A percentile compares a stretch with the other conserved stretches of the same genome.
Evolutionary conservation across 1,140 invertebrate genomes (phyloP).

Genomic region (Pseudomyrmex gracilis): DNA sequence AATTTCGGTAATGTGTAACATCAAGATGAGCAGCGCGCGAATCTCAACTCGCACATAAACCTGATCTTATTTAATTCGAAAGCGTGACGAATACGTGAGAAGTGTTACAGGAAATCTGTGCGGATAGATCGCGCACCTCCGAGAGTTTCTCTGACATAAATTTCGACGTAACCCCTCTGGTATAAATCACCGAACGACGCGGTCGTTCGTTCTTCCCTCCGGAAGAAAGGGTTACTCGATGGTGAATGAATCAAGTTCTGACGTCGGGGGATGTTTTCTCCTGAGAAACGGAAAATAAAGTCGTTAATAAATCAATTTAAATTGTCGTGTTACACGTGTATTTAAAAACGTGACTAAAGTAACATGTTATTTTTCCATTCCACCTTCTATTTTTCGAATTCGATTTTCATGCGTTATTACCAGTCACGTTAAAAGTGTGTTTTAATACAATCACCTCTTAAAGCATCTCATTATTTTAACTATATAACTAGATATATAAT

Average conservation of each 20-base stretch:
- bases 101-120: slow-evolving; percentile 13
- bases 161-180: slow-evolving; percentile 35
- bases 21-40: not conserved
- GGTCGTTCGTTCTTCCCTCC: not conserved
- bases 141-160: slow-evolving; percentile 47
- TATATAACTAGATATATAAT: not conserved
- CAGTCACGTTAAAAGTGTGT: not conserved
- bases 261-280: slow-evolving; percentile 10
- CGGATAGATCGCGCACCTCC: slow-evolving; percentile 41
- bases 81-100: slow-evolving; percentile 39
- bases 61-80: slow-evolving; percentile 56
- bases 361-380: too few species aligned
- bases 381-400: too few species aligned
- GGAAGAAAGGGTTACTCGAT: slow-evolving; percentile 15
- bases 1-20: too few species aligned
- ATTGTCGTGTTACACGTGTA: too few species aligned
- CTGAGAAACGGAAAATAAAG: slow-evolving; percentile 24
- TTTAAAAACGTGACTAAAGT: too few species aligned
- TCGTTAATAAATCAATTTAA: slow-evolving; percentile 56
- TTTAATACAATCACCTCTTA: slow-evolving; percentile 5
- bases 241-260: slow-evolving; percentile 42
- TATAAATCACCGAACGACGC: slow-evolving; percentile 60
- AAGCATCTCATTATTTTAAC: not conserved
- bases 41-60: slow-evolving; percentile 46
- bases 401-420: too few species aligned